Evolutionary conservation across 2,888 invertebrate genomes (phyloP).

Genomic region (Heliconius hortense): DNA sequence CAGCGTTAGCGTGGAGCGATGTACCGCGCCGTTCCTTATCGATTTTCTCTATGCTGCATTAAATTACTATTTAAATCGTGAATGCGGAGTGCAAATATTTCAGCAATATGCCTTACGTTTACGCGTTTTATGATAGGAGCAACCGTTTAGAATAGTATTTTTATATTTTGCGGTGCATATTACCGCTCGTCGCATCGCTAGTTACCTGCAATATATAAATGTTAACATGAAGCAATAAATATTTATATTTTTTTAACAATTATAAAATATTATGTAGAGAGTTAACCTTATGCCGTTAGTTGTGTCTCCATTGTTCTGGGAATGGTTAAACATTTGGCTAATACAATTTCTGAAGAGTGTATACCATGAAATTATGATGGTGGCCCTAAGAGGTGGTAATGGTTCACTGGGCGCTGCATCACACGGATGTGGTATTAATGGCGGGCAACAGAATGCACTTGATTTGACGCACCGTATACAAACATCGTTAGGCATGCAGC

Average conservation of each 20-base stretch:
- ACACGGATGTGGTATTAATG: constrained; percentile 62
- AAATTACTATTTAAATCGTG: constrained; percentile 73
- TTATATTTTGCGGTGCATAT: constrained; percentile 40
- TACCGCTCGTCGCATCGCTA: constrained; percentile 35
- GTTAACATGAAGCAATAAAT: constrained; percentile 44
- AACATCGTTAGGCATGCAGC: constrained; percentile 65
- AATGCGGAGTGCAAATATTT: constrained; percentile 68
- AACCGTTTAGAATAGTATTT: constrained; percentile 34
- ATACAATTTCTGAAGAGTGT: constrained; percentile 73
- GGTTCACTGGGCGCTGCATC: constrained; percentile 63
- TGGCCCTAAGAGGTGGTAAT: constrained; percentile 70
- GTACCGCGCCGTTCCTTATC: constrained; percentile 77
- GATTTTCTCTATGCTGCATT: constrained; percentile 81
- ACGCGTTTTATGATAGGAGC: constrained; percentile 51
- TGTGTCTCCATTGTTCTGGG: constrained; percentile 72
- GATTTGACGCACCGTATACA: constrained; percentile 68
- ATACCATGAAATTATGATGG: constrained; percentile 79
- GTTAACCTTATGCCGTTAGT: constrained; percentile 66
- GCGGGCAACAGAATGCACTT: constrained; percentile 59
- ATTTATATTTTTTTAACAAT: constrained; percentile 42
- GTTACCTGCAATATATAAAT: constrained; percentile 34
- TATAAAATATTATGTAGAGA: constrained; percentile 46
- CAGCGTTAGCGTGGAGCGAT: constrained; percentile 61
- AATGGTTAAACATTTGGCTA: constrained; percentile 78
- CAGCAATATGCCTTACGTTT: constrained; percentile 60